Base-by-base conservation (phyloP, 2,797 vertebrate species). In the Xyrichtys novacula region DNA sequence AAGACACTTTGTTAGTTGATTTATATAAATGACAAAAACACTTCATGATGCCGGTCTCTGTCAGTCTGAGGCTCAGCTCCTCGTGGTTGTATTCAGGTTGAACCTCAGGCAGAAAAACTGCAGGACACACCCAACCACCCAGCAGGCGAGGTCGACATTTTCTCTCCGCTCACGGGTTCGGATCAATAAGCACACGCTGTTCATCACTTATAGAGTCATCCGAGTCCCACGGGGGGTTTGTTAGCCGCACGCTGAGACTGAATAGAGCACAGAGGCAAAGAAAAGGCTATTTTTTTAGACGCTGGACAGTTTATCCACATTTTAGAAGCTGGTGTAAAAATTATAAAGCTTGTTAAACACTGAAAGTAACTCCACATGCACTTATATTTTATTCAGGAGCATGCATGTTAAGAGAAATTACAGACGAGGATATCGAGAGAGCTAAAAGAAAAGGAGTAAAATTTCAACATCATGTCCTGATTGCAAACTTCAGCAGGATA, bases 131-230 rank as follows among this genome's bases (percentile, higher is more conserved):
- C 78, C 23, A n/a, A 32, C 61, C 61, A 14, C 23, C 17, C 62
- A 55, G 60, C 70, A 48, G 34, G 55, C 19, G 46, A 74, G 69
- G 74, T 69, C 34, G 16, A 61, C 70, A 48, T 63, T 59, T 67
- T 64, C 64, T 69, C 73, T 42, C 46, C 22, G 63, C 54, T 52
- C 17, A 10, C 43, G 10, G 40, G 42, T 76, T 58, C 5, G 17
- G 67, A 86, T 89, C 85, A 71, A 86, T 88, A 82, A 49, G 2
- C 26, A 46, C 76, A 74, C 54, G 46, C 74, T 82, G 78, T 56
- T 74, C 76, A 65, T 79, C 80, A 65, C 54, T 79, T 79, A 65
- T 2, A 29, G 50, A 68, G 77, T 74, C 58, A 49, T 76, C 69
- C 5, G 20, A 11, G 44, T 76, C 78, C 70, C 82, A 19, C 17